phyloP scores from a whole-genome alignment of 1,140 invertebrate genomes.

The Melitaea cinxia region DNA sequence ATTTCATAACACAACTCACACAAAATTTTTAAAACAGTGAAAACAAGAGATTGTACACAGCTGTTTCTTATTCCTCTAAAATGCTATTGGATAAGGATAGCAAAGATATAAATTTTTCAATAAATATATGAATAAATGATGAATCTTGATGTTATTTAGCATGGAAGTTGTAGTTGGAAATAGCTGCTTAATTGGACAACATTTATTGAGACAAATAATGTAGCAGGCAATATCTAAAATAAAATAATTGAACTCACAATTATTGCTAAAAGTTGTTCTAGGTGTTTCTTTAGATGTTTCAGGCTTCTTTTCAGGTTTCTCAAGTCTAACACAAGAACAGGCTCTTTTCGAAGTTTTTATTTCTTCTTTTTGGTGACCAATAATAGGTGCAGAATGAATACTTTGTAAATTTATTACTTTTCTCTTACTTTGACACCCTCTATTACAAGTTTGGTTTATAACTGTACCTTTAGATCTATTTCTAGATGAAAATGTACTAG shows the following conservation, averaged over 20 bases:
- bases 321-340: constrained; percentile 60
- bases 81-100: no score
- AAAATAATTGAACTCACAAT: constrained; percentile 74
- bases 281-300: constrained; percentile 45
- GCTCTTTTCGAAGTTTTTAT: constrained; percentile 49
- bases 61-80: no score
- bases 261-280: constrained; percentile 53
- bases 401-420: constrained; percentile 40
- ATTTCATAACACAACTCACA: no score
- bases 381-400: constrained; percentile 61
- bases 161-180: no score
- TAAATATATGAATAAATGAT: no score
- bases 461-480: constrained; percentile 58
- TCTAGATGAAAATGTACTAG: constrained; percentile 75
- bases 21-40: no score
- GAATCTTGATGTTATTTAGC: no score
- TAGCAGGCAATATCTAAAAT: no score
- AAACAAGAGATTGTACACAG: no score
- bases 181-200: no score
- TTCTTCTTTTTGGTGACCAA: constrained; percentile 39
- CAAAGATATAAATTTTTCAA: no score
- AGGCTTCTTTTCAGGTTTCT: constrained; percentile 55
- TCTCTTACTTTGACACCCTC: constrained; percentile 50
- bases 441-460: constrained; percentile 46
- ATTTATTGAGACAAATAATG: no score